Conservation (phyloP, 2,888 invertebrate genomes). For the Heliothis peltigera region DNA sequence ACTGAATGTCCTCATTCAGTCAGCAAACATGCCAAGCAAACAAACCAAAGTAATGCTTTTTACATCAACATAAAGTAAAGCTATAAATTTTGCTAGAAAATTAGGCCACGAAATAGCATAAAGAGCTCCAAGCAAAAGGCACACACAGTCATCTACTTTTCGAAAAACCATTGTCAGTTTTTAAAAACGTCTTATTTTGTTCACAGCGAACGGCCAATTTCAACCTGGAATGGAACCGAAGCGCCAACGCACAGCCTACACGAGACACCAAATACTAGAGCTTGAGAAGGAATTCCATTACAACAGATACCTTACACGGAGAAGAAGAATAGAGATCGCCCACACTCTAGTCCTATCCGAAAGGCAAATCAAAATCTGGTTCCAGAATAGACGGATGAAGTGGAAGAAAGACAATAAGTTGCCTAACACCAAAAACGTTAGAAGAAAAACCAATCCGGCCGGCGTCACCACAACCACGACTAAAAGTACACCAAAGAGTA, state of each 20-base stretch:
- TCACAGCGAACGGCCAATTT: slow-evolving; percentile 95
- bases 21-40: no score
- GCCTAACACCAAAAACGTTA: slow-evolving; percentile 94
- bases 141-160: background rate
- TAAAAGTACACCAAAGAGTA: slow-evolving; percentile 92
- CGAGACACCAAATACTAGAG: slow-evolving; percentile 99
- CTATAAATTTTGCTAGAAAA: background rate
- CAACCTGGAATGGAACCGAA: slow-evolving; percentile 98
- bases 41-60: background rate
- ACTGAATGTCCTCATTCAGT: no score
- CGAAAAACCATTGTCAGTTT: background rate
- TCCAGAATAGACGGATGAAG: slow-evolving; percentile 95
- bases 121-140: background rate
- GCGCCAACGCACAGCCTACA: slow-evolving; percentile 98
- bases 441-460: slow-evolving; percentile 94
- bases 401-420: slow-evolving; percentile 95
- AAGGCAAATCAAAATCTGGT: slow-evolving; percentile 96
- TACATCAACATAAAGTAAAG: background rate
- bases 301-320: slow-evolving; percentile 98
- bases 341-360: slow-evolving; percentile 98
- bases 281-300: slow-evolving; percentile 99
- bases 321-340: slow-evolving; percentile 99
- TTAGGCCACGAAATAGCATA: background rate
- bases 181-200: slow-evolving; percentile 68
- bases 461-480: slow-evolving; percentile 91